Evolutionary conservation across 2,797 vertebrate genomes (phyloP), one percentile per base, ranked within the genome.

Genomic region (Lagocephalus sceleratus): DNA sequence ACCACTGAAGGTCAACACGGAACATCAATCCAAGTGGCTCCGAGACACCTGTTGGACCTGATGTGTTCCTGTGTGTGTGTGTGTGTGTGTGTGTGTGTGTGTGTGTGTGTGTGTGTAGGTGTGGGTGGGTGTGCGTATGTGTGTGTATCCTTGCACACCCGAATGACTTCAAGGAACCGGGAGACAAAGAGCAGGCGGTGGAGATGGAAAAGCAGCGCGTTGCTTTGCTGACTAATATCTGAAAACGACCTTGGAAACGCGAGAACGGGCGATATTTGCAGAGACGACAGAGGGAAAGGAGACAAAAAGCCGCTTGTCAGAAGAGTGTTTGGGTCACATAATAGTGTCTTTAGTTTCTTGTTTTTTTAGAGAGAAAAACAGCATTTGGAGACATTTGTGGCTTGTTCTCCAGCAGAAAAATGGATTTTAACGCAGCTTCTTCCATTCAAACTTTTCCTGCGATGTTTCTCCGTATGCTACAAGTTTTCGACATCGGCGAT

Each of bases 231-330:
- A 82, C 71, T 75, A 80, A 86, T 80, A 81, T 85, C 81, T 82
- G 60, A 84, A 63, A 68, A 71, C 85, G 82, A 86, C 82, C 84
- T 88, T 84, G 79, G 54, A 81, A 71, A 66, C 77, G 71, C 45
- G 61, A 69, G 51, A 63, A 83, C 80, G 81, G 83, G 67, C 51
- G 49, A 80, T 81, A 72, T 67, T 71, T 82, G 75, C 68, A 74
- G 63, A 79, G 73, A 78, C 80, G 77, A 79, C 56, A 40, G 78
- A 79, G 68, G 75, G 57, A 71, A 73, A 73, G 68, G 58, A 80
- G 17, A 63, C 79, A 65, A 14, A 68, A 80, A 74, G 54, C 68
- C 83, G 75, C 55, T 72, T 81, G 83, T 79, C 77, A 73, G 70
- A 17, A 14, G 56, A 58, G 77, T 69, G 44, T 49, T 20, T 51